phyloP scores from a whole-genome alignment of 2,888 invertebrate species.

The Aplocera efformata region DNA sequence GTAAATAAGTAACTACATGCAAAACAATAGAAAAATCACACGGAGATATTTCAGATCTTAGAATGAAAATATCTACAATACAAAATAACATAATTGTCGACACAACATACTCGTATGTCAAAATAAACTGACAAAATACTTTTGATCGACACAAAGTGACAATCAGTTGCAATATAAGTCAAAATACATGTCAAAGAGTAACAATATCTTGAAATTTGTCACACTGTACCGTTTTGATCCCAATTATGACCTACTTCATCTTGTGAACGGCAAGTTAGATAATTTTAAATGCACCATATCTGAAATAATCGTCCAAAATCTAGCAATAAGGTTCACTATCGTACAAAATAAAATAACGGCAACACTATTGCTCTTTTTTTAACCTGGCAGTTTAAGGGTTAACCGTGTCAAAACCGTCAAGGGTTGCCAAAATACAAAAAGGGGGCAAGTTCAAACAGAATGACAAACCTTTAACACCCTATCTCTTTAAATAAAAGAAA shows the following conservation, averaged over 20 bases:
- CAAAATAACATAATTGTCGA: too few relatives aligned
- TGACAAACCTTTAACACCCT: conserved; percentile 62
- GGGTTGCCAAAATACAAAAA: conserved; percentile 40
- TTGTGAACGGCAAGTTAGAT: conserved; percentile 33
- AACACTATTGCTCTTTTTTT: conserved; percentile 19
- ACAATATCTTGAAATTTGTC: conserved; percentile 44
- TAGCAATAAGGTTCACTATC: conserved; percentile 24
- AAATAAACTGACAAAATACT: neutral
- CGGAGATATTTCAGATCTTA: too few relatives aligned
- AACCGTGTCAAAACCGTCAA: conserved; percentile 50
- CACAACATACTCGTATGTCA: too few relatives aligned
- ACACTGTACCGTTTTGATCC: conserved; percentile 48
- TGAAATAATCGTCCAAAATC: too few relatives aligned
- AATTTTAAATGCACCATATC: too few relatives aligned
- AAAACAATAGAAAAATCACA: too few relatives aligned
- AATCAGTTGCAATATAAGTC: conserved; percentile 39
- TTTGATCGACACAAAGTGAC: conserved; percentile 28
- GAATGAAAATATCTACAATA: too few relatives aligned
- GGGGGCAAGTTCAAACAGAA: conserved; percentile 63
- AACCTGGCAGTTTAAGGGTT: conserved; percentile 35
- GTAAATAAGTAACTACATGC: too few relatives aligned
- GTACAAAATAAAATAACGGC: conserved; percentile 7
- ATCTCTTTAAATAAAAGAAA: conserved; percentile 47
- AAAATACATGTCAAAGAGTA: conserved; percentile 43
- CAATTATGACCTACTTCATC: conserved; percentile 52